These are phyloP conservation scores for Bothrops jararaca DNA, from an alignment of 2,113 vertebrate genomes.

Conservation along the genomic window DNA sequence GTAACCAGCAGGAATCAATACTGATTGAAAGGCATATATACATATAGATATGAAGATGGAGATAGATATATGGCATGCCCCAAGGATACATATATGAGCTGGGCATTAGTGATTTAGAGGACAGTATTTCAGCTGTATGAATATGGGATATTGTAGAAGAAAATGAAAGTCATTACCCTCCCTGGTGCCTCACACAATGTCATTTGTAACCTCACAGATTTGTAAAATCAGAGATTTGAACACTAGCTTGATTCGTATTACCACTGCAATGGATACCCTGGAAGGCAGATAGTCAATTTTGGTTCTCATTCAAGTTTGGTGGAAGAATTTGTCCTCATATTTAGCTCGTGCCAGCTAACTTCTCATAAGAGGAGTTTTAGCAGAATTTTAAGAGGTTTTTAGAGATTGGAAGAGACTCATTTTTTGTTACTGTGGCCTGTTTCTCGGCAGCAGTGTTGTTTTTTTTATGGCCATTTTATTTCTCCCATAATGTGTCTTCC, in stretches of 20 bases:
- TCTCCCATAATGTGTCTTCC: not conserved
- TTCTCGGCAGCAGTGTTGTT: not conserved
- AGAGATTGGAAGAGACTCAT: not conserved
- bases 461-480: not conserved
- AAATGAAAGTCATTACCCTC: not conserved
- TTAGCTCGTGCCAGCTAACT: not conserved
- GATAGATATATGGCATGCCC: not conserved
- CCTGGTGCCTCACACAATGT: not conserved
- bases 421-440: not conserved
- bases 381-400: not conserved
- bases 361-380: not conserved
- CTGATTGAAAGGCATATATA: not conserved
- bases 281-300: not conserved
- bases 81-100: not conserved
- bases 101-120: not conserved
- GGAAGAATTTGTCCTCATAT: not conserved
- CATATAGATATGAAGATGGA: not conserved
- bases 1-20: not conserved
- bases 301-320: not conserved
- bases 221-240: not conserved
- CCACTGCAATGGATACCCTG: not conserved
- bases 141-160: not conserved
- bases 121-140: not conserved
- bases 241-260: not conserved
- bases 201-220: not conserved